Evolutionary conservation across 2,113 vertebrate genomes (phyloP).

Genomic region (Reinhardtius hippoglossoides): DNA sequence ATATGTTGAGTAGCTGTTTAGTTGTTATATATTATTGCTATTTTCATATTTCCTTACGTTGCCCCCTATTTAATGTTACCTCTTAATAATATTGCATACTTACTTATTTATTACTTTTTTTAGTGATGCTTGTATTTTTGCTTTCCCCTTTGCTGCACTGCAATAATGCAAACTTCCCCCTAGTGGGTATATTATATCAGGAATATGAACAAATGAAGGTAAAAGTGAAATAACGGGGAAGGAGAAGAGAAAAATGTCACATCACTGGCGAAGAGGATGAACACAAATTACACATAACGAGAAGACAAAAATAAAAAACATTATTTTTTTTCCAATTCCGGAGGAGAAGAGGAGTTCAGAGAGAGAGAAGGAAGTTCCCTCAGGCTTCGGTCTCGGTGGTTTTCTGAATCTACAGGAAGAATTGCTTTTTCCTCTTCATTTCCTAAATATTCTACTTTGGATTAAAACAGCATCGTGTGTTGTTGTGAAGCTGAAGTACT

Average conservation of each 20-base stretch:
- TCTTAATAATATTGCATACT: too few relatives aligned
- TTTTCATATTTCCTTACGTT: too few relatives aligned
- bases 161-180: too few relatives aligned
- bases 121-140: too few relatives aligned
- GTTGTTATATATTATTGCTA: too few relatives aligned
- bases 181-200: too few relatives aligned
- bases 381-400: constrained; percentile 8
- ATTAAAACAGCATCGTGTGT: not conserved
- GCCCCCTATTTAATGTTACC: too few relatives aligned
- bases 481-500: constrained; percentile 1
- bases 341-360: constrained; percentile 8
- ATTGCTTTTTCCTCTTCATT: constrained; percentile 12
- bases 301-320: not conserved
- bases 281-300: not conserved
- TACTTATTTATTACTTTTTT: too few relatives aligned
- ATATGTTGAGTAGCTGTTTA: too few relatives aligned
- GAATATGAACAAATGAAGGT: not conserved
- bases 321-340: constrained; percentile 22
- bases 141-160: too few relatives aligned
- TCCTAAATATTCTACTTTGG: not conserved
- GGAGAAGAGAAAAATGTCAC: not conserved
- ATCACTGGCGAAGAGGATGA: not conserved
- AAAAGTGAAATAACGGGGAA: not conserved
- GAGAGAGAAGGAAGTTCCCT: constrained; percentile 14
- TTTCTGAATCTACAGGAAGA: constrained; percentile 2